Conservation (phyloP, 2,888 invertebrate species). For the Leptarthrus brevirostris region DNA sequence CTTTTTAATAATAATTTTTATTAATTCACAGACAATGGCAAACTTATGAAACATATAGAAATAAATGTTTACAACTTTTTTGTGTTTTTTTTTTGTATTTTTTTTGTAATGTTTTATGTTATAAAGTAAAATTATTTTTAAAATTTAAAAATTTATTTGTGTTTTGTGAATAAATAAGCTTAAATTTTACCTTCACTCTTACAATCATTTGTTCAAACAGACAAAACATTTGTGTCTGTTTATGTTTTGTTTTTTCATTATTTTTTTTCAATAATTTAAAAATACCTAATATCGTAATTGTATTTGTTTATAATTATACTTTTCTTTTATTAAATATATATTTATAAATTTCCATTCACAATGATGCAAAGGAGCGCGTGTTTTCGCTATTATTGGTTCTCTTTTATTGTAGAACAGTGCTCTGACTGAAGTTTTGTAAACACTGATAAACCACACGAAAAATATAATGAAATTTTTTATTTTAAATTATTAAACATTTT, state of each 20-base stretch:
- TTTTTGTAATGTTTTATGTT: slow-evolving; percentile 5
- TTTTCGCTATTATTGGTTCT: background rate
- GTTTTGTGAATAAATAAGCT: background rate
- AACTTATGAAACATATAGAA: background rate
- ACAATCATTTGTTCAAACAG: background rate
- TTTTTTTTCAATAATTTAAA: slow-evolving; percentile 10
- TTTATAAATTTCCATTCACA: slow-evolving; percentile 37
- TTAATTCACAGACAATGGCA: slow-evolving; percentile 1
- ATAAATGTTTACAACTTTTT: background rate
- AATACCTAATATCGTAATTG: slow-evolving; percentile 9
- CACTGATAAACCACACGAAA: background rate
- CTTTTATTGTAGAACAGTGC: slow-evolving; percentile 12
- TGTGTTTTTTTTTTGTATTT: background rate
- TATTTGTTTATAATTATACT: slow-evolving; percentile 1
- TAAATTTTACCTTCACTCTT: background rate
- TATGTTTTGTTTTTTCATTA: slow-evolving; percentile 8
- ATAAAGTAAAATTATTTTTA: slow-evolving; percentile 6
- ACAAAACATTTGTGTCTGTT: background rate
- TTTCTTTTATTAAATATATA: background rate
- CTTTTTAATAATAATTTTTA: slow-evolving; percentile 1
- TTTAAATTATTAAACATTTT: background rate
- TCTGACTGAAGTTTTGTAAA: background rate
- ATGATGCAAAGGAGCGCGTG: slow-evolving; percentile 51
- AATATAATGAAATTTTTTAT: too few relatives aligned
- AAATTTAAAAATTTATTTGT: background rate